Percentiles rank a stretch among this genome's conserved stretches.
Conservation (phyloP, 2,113 vertebrate species). For the Tyrannus savana region DNA sequence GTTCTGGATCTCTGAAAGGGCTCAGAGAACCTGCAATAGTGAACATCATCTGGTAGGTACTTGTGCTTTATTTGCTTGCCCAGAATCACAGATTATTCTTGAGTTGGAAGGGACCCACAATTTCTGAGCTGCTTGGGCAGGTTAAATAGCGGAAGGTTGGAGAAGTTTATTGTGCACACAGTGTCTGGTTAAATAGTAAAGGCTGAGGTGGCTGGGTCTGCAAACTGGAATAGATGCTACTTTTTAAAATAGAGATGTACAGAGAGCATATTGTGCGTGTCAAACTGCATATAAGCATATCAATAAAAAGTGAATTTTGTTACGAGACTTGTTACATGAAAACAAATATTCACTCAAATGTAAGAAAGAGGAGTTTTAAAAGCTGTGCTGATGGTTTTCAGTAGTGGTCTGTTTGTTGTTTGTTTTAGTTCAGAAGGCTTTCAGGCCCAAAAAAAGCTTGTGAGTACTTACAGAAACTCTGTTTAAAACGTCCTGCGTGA, state of each 20-base stretch:
- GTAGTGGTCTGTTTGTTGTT: background rate
- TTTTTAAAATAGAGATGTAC: background rate
- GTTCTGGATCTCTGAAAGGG: background rate
- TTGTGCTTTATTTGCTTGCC: background rate
- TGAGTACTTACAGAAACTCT: background rate
- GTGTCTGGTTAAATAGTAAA: background rate
- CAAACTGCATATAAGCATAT: background rate
- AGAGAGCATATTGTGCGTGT: background rate
- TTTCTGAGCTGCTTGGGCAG: background rate
- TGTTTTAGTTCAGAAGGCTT: background rate
- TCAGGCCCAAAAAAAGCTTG: background rate
- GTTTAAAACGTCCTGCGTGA: background rate
- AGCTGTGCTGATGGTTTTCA: background rate
- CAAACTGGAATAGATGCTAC: background rate
- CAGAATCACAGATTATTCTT: too few species aligned
- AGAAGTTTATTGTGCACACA: background rate
- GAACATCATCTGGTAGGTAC: constrained; percentile 21
- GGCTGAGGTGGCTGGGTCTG: background rate
- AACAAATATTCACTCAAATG: background rate
- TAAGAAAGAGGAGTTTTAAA: background rate
- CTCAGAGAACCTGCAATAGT: background rate
- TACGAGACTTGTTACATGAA: background rate
- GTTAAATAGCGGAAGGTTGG: background rate
- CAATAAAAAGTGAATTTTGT: background rate
- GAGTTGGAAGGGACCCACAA: background rate